Evolutionary conservation across 2,113 vertebrate genomes (phyloP), one percentile per base, ranked within the genome.

Genomic region (Otus sunia): DNA sequence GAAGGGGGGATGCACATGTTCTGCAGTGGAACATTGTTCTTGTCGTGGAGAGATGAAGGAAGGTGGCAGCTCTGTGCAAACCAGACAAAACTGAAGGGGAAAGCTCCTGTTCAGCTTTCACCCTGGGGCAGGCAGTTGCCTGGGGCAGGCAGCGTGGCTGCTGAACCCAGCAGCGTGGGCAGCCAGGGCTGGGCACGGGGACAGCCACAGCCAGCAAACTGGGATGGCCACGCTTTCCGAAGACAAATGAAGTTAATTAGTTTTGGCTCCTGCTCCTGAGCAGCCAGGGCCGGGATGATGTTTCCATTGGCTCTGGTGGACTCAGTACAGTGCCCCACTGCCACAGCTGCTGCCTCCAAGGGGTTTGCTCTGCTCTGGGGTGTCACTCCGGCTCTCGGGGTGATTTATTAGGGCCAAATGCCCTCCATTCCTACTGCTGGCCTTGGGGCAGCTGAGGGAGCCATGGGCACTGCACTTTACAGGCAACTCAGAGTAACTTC

Each of bases 211-310:
- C 12, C 45, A 25, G 45, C 6, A 36, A 84, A 62, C 75, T 8
- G 2, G 49, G 36, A n/a, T 0, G 0, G 13, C 55, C 10, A 2
- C 0, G 3, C 49, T 58, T 22, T 53, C 9, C 1, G 2, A 52
- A 76, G 67, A 82, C 36, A 45, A 86, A 88, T 67, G 41, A 63
- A 86, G 21, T 94, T 87, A 81, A 92, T 96, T 63, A 69, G 14
- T 75, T 76, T 94, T 14, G 11, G 55, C 62, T 97, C 59, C 30
- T 90, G 63, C 77, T 88, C 37, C 45, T 45, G 36, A n/a, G 71
- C 43, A 76, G 66, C 39, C 6, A 8, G 45, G 30, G 43, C 41
- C 1, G 1, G 63, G 55, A 22, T 59, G 74, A 45, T 67, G 62
- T 63, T 94, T 69, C 56, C 49, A 9, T 81, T 3, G 2, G 41